Percentiles rank a stretch among this genome's conserved stretches.
Evolutionary conservation across 1,140 invertebrate genomes (phyloP).

Genomic region (Periplaneta americana): DNA sequence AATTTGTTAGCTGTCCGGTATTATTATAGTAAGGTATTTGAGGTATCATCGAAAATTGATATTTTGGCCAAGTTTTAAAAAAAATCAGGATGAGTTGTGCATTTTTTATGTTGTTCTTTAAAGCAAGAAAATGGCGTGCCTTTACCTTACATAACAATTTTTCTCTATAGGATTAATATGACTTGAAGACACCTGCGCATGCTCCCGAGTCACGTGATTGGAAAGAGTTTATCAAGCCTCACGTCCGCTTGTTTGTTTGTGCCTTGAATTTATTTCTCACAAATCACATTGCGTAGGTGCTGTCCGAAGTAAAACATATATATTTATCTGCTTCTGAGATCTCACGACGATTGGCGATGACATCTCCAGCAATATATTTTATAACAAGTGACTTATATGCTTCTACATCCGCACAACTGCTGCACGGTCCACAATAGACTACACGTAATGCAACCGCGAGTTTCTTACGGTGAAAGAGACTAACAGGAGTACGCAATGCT

Average conservation of each 20-base stretch:
- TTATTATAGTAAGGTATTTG: too few species aligned
- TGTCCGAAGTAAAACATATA: background rate
- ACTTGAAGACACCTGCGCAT: background rate
- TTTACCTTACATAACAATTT: too few species aligned
- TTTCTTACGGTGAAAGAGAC: background rate
- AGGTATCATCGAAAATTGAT: too few species aligned
- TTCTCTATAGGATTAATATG: background rate
- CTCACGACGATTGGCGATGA: background rate
- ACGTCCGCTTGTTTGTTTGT: background rate
- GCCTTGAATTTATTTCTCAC: background rate
- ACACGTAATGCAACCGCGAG: background rate
- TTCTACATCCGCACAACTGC: background rate
- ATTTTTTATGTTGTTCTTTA: too few species aligned
- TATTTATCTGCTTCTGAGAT: background rate
- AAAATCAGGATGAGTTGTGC: too few species aligned
- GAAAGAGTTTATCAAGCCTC: background rate
- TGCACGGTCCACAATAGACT: background rate
- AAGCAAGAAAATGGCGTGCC: too few species aligned
- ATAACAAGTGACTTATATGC: background rate
- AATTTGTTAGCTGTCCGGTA: too few species aligned
- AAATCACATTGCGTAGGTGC: background rate
- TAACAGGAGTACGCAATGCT: background rate
- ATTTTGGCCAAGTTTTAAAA: too few species aligned
- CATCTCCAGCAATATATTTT: background rate
- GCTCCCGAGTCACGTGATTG: background rate